Percentiles rank a stretch among this genome's conserved stretches.
These are phyloP conservation scores for Tarsius wallacei DNA, from an alignment of 2,797 vertebrate species.

Conservation along the genomic window DNA sequence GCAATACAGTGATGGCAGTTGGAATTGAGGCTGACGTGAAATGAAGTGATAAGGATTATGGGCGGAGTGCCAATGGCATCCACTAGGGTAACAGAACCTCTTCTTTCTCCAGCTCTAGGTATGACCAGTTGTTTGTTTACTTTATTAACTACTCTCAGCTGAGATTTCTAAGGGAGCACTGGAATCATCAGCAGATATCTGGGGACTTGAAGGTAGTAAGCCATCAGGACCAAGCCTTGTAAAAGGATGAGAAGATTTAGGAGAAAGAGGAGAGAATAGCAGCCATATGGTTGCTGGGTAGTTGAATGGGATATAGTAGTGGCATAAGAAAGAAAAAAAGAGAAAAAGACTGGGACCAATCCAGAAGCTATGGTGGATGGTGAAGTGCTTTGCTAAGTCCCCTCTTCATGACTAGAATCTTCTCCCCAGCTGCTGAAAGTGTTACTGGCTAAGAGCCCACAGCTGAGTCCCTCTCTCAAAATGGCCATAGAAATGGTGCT, in stretches of 20 bases:
- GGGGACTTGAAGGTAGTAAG: neutral
- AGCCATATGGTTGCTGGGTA: too few relatives aligned
- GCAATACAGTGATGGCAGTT: neutral
- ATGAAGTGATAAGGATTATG: neutral
- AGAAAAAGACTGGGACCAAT: neutral
- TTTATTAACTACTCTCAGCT: neutral
- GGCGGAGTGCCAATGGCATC: neutral
- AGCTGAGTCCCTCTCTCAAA: neutral
- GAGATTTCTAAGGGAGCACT: neutral
- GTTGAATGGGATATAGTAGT: neutral
- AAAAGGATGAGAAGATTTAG: neutral
- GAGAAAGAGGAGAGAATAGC: neutral
- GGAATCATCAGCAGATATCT: neutral
- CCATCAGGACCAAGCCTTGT: neutral
- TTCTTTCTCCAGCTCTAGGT: neutral
- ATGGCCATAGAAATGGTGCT: neutral
- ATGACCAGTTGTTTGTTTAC: neutral
- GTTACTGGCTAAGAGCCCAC: neutral
- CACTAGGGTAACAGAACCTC: neutral
- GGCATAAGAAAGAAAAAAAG: neutral
- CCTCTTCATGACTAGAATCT: neutral
- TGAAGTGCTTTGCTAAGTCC: neutral
- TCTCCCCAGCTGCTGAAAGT: neutral
- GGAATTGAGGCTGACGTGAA: neutral
- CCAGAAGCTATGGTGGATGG: neutral